Evolutionary conservation across 2,888 invertebrate species (phyloP), one percentile per base, ranked within the genome.

Genomic region (Gryllus longicercus): DNA sequence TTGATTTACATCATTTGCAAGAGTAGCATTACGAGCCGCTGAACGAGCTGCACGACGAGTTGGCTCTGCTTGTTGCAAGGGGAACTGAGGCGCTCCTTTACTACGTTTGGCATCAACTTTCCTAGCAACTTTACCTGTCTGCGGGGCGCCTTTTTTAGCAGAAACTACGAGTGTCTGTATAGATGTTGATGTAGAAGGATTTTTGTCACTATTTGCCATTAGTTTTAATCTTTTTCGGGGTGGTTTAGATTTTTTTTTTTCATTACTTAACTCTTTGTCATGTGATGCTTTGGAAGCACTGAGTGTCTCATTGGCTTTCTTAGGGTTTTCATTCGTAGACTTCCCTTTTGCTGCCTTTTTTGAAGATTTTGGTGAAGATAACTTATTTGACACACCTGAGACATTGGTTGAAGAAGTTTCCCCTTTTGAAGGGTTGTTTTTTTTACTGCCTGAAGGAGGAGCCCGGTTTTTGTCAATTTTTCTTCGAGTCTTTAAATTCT

Each of bases 391-490:
- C 14, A n/a, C n/a, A 18, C 21, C 11, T 18, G 51, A 12, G 14
- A 18, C 21, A 25, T 25, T n/a, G 16, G 38, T 18, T 16, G 49
- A n/a, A 25, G 49, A 23, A n/a, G 25, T 21, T n/a, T 76, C 74
- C 51, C 79, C 79, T 12, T 23, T 38, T 12, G 81, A 78, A 4
- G 81, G 79, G 21, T n/a, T 51, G 50, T 75, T 25, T 38, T 51
- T 78, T 21, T 25, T 80, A 50, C 50, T 16, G 75, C 63, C 12
- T 2, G 75, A n/a, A 14, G 25, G 16, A n/a, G 75, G 50, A 51
- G 11, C 21, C 4, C 77, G 79, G 50, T 50, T 25, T 51, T 75
- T 75, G 11, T 49, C 76, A 23, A 75, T 81, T 49, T 76, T 78
- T n/a, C 78, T 50, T 51, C 18, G 25, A 51, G 63, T 74, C 3